Evolutionary conservation across 1,140 invertebrate species (phyloP).

Genomic region (Dinoponera quadriceps): DNA sequence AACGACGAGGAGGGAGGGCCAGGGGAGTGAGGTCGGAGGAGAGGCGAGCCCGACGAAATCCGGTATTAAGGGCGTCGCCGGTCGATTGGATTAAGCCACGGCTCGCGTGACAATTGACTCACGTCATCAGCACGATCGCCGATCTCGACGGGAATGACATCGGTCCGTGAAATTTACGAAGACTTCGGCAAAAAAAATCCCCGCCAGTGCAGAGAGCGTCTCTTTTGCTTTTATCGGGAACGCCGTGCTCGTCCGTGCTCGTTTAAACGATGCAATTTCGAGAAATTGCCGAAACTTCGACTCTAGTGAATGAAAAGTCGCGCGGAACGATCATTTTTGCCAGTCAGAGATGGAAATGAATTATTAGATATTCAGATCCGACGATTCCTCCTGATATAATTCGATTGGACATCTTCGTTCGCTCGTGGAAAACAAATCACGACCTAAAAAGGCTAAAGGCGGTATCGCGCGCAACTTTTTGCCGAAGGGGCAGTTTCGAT

Average conservation of each 20-base stretch:
- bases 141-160: conserved; percentile 66
- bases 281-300: background rate
- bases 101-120: conserved; percentile 83
- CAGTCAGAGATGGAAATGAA: background rate
- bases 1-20: background rate
- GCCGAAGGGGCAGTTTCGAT: background rate
- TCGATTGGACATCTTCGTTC: background rate
- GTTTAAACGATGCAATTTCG: background rate
- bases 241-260: background rate
- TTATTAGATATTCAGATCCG: background rate
- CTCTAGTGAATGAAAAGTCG: background rate
- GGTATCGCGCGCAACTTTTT: background rate
- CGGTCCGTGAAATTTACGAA: conserved; percentile 65
- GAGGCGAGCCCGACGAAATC: conserved; percentile 63
- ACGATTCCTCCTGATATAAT: background rate
- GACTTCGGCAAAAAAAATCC: conserved; percentile 10
- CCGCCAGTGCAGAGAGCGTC: background rate
- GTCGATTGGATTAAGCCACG: conserved; percentile 81
- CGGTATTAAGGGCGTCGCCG: conserved; percentile 78
- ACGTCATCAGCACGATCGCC: conserved; percentile 78
- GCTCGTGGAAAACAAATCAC: background rate
- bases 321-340: background rate
- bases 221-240: conserved; percentile 25
- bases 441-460: background rate
- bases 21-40: background rate